Percentiles rank a stretch among this genome's conserved stretches.
Evolutionary conservation across 2,113 vertebrate species (phyloP).

Genomic region (Rhinogobius similis): DNA sequence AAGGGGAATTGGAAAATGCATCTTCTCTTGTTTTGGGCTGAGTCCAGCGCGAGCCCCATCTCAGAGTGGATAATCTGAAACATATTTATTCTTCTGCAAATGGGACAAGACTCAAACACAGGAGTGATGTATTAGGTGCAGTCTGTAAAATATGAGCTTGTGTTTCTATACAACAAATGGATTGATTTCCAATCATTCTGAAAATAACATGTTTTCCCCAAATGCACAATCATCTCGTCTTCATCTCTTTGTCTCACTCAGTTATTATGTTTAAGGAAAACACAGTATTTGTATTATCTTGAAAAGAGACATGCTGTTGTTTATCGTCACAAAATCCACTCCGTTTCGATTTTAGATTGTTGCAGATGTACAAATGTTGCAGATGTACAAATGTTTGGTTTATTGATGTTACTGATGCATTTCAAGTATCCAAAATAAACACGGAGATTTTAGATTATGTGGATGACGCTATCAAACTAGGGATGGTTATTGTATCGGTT

Average conservation of each 20-base stretch:
- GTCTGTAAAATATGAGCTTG: background rate
- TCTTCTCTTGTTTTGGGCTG: slow-evolving; percentile 10
- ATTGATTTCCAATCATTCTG: slow-evolving; percentile 1
- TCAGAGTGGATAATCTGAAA: slow-evolving; percentile 12
- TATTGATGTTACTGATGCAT: background rate
- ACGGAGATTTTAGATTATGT: no score
- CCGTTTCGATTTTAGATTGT: no score
- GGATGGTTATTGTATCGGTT: no score
- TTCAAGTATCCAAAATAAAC: no score
- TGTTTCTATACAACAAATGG: background rate
- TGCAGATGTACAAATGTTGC: background rate
- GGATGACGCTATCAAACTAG: no score
- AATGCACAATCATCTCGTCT: background rate
- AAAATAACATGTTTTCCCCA: background rate
- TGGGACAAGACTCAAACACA: slow-evolving; percentile 5
- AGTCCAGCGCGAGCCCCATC: slow-evolving; percentile 2
- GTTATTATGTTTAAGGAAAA: background rate
- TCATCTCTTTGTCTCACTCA: background rate
- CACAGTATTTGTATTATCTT: background rate
- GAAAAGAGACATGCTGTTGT: background rate
- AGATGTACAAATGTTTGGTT: background rate
- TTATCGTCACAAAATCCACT: background rate
- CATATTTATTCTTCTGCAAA: slow-evolving; percentile 14
- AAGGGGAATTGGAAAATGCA: slow-evolving; percentile 5
- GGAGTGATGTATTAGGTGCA: slow-evolving; percentile 5